Base-by-base conservation (phyloP, 2,888 invertebrate genomes). In the Parnassius orleans region DNA sequence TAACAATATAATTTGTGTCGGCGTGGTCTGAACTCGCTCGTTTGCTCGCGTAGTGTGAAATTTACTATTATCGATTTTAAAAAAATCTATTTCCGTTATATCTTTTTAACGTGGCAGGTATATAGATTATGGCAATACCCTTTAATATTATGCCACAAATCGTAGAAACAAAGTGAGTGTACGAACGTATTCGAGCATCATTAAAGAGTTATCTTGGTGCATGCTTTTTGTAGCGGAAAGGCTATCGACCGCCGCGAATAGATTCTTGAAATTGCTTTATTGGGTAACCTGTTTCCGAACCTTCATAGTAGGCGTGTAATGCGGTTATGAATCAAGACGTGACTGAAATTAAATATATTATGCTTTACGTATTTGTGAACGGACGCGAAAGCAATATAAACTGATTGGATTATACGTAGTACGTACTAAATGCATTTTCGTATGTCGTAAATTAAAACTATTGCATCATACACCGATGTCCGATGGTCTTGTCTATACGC, bases 211-310 rank as follows among this genome's bases (percentile, higher is more conserved):
- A 84, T 83, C 78, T 77, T 72, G 70, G 74, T 79, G 80, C 80
- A 79, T 79, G 79, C 78, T 86, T 87, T 87, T 86, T 86, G 81
- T 81, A 77, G 74, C 77, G 77, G 76, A 77, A 80, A 83, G 83
- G 86, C 81, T 79, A 85, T 82, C 81, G 88, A 84, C 87, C 87
- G 80, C 72, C 69, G 76, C 73, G 77, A 80, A 86, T 86, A 84
- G 80, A 78, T 83, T 84, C 82, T 83, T 82, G 83, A 88, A 87
- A 88, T 87, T 84, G 77, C 86, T 88, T 85, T 87, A 87, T 88
- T 88, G 84, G 85, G 83, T 81, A 87, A 87, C 87, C 83, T 83
- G 87, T 86, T 86, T 76, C 78, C 77, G 79, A 80, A 83, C 33
- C 33, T 33, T 33, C 80, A 77, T 78, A 75, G 81, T 78, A 83